Evolutionary conservation across 2,113 vertebrate species (phyloP).

Genomic region (Nothoprocta pentlandii): DNA sequence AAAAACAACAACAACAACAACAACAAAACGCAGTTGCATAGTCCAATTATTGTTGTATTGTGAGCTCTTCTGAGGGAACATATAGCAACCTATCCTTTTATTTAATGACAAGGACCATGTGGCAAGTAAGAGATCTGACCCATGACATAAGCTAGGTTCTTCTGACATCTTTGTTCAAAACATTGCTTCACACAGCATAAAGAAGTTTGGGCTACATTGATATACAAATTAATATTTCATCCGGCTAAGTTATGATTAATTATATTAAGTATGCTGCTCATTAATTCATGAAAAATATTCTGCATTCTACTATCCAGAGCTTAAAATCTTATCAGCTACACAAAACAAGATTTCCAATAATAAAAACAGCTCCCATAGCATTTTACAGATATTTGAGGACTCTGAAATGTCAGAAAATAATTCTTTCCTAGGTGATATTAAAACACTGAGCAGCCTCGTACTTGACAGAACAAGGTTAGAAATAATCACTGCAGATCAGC

Average conservation of each 20-base stretch:
- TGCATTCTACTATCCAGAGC: not conserved
- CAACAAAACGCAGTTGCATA: not conserved
- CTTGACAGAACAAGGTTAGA: not conserved
- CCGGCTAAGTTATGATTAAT: not conserved
- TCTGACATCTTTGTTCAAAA: not conserved
- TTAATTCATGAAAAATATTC: not conserved
- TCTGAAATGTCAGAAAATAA: conserved; percentile 27
- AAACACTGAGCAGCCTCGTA: not conserved
- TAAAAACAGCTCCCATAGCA: not conserved
- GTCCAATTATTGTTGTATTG: not conserved
- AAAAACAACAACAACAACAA: too few species aligned
- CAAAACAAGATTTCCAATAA: not conserved
- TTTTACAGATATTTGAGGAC: not conserved
- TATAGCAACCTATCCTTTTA: not conserved
- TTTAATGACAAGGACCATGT: not conserved
- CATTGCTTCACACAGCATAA: not conserved
- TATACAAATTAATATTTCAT: conserved; percentile 26
- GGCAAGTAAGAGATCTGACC: not conserved
- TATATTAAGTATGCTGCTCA: not conserved
- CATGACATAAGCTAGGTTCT: not conserved
- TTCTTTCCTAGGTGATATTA: not conserved
- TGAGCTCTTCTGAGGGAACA: not conserved
- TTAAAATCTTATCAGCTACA: not conserved
- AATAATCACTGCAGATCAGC: not conserved
- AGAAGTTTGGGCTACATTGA: not conserved